Conservation (phyloP, 2,888 invertebrate species). For the Stenodera caucasica region DNA sequence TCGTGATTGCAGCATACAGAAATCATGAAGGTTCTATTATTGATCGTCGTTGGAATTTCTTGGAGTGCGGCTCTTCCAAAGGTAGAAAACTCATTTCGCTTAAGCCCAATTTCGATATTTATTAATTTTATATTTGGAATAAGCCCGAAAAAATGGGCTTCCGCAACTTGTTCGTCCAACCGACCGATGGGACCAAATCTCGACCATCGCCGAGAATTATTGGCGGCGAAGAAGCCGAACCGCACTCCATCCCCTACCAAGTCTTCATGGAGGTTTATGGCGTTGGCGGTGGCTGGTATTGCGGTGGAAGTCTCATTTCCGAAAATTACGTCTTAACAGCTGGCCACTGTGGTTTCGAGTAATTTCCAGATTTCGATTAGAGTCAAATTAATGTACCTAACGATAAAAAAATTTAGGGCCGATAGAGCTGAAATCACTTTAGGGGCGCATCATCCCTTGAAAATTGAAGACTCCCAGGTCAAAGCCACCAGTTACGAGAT, state of each 20-base stretch:
- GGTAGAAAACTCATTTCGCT: background rate
- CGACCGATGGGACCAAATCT: background rate
- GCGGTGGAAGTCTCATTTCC: constrained; percentile 28
- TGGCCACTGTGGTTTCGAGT: constrained; percentile 24
- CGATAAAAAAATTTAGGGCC: background rate
- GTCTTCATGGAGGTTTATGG: constrained; percentile 10
- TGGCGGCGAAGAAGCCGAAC: constrained; percentile 27
- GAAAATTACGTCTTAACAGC: constrained; percentile 25
- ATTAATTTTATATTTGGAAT: background rate
- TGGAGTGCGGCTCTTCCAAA: background rate
- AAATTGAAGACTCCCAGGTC: constrained; percentile 31
- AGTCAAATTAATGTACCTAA: background rate
- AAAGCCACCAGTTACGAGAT: constrained; percentile 36
- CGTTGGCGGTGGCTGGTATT: constrained; percentile 14
- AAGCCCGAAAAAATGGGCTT: background rate
- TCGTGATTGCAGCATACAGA: background rate
- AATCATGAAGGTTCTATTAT: background rate
- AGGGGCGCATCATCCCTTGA: constrained; percentile 38
- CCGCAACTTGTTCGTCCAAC: background rate
- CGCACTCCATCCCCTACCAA: constrained; percentile 31
- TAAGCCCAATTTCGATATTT: background rate
- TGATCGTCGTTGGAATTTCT: background rate
- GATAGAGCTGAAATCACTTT: constrained; percentile 18
- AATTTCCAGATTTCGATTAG: background rate
- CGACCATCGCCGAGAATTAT: constrained; percentile 19